A percentile compares a stretch with the other conserved stretches of the same genome.
Conservation (phyloP, 2,888 invertebrate species). For the Noctua comes region DNA sequence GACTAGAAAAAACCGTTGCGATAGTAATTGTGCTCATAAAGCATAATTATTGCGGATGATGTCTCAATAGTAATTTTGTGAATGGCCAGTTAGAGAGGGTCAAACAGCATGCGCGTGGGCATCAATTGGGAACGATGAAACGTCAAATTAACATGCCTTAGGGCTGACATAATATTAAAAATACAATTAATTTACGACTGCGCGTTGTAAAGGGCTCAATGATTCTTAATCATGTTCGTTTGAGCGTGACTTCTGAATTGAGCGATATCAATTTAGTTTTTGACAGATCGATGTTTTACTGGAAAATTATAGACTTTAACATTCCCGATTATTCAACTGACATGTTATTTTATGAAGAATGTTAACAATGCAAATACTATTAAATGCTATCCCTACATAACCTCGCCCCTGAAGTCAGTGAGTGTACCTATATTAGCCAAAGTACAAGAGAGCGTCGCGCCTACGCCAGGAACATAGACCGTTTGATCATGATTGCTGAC, state of each 20-base stretch:
- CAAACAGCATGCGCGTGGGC: slow-evolving; percentile 84
- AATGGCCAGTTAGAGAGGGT: slow-evolving; percentile 80
- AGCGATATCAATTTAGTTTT: slow-evolving; percentile 42
- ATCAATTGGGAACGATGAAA: slow-evolving; percentile 86
- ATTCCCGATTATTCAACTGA: slow-evolving; percentile 1
- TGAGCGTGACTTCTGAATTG: slow-evolving; percentile 27
- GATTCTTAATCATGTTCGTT: slow-evolving; percentile 39
- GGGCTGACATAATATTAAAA: slow-evolving; percentile 73
- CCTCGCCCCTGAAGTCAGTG: slow-evolving; percentile 53
- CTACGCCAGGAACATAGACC: slow-evolving; percentile 65
- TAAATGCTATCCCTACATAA: background rate
- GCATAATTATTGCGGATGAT: slow-evolving; percentile 82
- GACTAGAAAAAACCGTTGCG: slow-evolving; percentile 34
- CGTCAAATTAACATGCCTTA: slow-evolving; percentile 82
- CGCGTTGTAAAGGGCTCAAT: slow-evolving; percentile 40
- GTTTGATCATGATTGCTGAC: slow-evolving; percentile 70
- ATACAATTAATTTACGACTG: slow-evolving; percentile 61
- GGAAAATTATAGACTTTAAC: background rate
- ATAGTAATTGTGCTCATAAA: slow-evolving; percentile 70
- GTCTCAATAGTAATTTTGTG: slow-evolving; percentile 86
- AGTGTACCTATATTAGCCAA: slow-evolving; percentile 39
- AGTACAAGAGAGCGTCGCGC: slow-evolving; percentile 63
- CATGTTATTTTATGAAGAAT: background rate
- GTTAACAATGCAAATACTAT: background rate
- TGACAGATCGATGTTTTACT: slow-evolving; percentile 24